Percentiles rank a stretch among this genome's conserved stretches.
Conservation (phyloP, 2,888 invertebrate genomes). For the Parochlus steinenii region DNA sequence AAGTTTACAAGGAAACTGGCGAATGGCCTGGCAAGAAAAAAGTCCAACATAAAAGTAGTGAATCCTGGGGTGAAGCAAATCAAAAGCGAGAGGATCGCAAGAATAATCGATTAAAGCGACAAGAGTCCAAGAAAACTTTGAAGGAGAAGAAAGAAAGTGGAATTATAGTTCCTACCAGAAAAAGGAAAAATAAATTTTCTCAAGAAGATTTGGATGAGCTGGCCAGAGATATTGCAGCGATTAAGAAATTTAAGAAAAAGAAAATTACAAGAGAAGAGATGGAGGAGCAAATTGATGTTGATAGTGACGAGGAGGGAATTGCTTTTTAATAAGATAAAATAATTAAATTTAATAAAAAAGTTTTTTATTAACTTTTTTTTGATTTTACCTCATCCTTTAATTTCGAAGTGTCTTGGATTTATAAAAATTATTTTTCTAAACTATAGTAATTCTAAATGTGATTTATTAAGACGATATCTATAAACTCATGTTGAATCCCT, state of each 20-base stretch:
- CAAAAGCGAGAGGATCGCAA: conserved; percentile 48
- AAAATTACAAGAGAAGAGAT: conserved; percentile 55
- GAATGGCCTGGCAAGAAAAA: conserved; percentile 44
- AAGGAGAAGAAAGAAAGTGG: conserved; percentile 25
- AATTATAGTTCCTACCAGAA: conserved; percentile 27
- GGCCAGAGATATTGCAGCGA: conserved; percentile 60
- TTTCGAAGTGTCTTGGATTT: too few relatives aligned
- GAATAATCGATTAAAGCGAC: conserved; percentile 42
- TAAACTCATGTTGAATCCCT: too few relatives aligned
- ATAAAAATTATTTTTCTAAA: too few relatives aligned
- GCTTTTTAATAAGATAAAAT: background rate
- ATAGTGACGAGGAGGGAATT: conserved; percentile 13
- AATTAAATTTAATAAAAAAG: too few relatives aligned
- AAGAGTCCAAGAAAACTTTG: conserved; percentile 38
- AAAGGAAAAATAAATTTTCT: conserved; percentile 38
- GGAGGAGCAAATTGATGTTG: conserved; percentile 41
- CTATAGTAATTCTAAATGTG: too few relatives aligned
- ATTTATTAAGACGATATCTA: too few relatives aligned
- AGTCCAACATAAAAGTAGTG: conserved; percentile 38
- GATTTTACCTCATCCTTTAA: too few relatives aligned
- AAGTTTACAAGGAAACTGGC: conserved; percentile 54
- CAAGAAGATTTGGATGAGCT: conserved; percentile 62
- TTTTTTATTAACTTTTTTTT: too few relatives aligned
- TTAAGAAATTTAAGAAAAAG: conserved; percentile 74
- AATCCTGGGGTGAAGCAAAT: conserved; percentile 65